Percentiles rank a stretch among this genome's conserved stretches.
phyloP scores from a whole-genome alignment of 35 echinoderm and acorn worm genomes.

The Eucidaris tribuloides region DNA sequence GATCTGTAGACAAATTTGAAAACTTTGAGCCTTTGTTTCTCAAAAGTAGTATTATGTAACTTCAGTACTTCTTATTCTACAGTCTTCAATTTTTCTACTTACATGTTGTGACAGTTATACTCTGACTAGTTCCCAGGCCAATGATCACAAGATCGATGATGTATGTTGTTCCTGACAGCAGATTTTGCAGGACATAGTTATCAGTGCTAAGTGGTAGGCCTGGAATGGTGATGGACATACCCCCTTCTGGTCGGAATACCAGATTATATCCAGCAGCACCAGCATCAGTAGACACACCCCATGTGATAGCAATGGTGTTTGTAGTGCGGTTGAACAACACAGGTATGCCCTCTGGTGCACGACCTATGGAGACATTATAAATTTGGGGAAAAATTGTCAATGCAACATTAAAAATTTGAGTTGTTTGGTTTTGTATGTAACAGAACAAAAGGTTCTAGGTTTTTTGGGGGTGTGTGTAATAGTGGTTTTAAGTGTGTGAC shows the following conservation, averaged over 20 bases:
- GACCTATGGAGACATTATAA: constrained; percentile 31
- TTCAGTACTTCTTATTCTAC: too few species aligned
- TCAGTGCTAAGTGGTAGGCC: neutral
- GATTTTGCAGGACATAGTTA: neutral
- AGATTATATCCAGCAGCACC: constrained; percentile 5
- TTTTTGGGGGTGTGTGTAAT: too few species aligned
- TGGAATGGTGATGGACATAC: neutral
- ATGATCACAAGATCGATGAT: constrained; percentile 29
- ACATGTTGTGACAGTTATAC: constrained; percentile 13
- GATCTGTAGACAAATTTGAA: too few species aligned
- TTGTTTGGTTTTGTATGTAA: too few species aligned
- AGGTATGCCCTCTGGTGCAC: constrained; percentile 27
- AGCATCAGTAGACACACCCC: constrained; percentile 13
- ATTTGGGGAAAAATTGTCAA: too few species aligned
- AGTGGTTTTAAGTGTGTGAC: too few species aligned
- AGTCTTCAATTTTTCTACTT: too few species aligned
- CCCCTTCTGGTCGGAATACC: neutral
- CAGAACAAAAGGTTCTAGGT: too few species aligned
- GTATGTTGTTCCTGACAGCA: constrained; percentile 52
- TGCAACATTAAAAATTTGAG: too few species aligned
- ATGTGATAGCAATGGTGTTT: constrained; percentile 25
- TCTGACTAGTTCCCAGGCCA: neutral
- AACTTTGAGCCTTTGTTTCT: too few species aligned
- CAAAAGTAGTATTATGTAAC: too few species aligned
- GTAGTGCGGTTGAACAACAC: neutral